These are phyloP conservation scores for Denticeps clupeoides DNA, from an alignment of 2,797 vertebrate genomes.

Conservation along the genomic window DNA sequence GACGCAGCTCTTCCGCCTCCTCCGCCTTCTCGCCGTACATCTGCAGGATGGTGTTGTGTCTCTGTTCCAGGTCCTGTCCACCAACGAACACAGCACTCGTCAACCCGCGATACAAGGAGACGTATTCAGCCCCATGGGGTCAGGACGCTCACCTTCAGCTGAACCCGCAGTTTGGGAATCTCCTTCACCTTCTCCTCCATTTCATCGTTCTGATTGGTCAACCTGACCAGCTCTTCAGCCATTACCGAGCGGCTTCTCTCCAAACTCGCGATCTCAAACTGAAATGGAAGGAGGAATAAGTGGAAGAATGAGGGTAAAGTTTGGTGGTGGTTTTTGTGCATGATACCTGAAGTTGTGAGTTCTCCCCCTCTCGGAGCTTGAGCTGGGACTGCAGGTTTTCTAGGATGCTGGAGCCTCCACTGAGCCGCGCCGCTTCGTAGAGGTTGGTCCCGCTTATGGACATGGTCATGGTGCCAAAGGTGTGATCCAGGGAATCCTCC, in stretches of 20 bases:
- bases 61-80: conserved; percentile 96
- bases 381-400: conserved; percentile 95
- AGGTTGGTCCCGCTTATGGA: conserved; percentile 75
- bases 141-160: conserved; percentile 66
- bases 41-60: conserved; percentile 97
- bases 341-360: conserved; percentile 84
- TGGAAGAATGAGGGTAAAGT: too few species aligned
- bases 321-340: not conserved
- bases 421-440: conserved; percentile 84
- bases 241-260: conserved; percentile 91
- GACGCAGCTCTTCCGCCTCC: conserved; percentile 85
- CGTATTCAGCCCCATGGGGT: too few species aligned
- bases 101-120: too few species aligned
- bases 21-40: conserved; percentile 99
- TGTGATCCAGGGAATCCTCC: conserved; percentile 81
- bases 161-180: conserved; percentile 73
- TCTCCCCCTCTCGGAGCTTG: conserved; percentile 89
- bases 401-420: conserved; percentile 84
- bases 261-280: conserved; percentile 85
- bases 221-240: conserved; percentile 86
- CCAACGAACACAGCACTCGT: too few species aligned
- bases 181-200: conserved; percentile 84
- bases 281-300: too few species aligned
- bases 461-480: conserved; percentile 64
- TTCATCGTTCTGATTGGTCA: conserved; percentile 92